Evolutionary conservation across 2,113 vertebrate genomes (phyloP).

Genomic region (Piaya cayana): DNA sequence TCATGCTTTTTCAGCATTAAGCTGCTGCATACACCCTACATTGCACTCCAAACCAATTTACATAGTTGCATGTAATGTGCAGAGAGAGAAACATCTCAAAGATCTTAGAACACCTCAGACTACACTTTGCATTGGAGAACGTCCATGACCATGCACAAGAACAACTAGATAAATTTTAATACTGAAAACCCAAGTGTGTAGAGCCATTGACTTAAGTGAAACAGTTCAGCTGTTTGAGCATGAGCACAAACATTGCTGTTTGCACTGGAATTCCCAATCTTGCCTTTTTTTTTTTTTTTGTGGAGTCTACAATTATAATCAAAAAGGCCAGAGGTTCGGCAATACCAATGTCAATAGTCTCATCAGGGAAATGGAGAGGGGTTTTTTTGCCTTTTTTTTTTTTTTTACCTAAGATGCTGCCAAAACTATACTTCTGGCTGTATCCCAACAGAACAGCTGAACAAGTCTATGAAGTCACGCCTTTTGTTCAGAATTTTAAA

Average conservation of each 20-base stretch:
- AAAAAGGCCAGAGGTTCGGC: not conserved
- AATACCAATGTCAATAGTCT: not conserved
- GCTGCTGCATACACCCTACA: not conserved
- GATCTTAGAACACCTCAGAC: not conserved
- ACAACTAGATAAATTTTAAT: not conserved
- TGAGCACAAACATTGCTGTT: not conserved
- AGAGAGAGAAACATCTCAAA: not conserved
- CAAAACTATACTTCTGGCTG: not conserved
- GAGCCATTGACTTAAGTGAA: not conserved
- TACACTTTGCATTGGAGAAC: not conserved
- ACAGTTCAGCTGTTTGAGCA: not conserved
- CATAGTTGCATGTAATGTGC: not conserved
- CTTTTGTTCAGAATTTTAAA: not conserved
- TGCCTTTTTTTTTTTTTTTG: not conserved
- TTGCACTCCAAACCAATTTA: not conserved
- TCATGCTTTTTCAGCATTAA: not conserved
- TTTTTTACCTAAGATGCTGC: not conserved
- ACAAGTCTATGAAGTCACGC: not conserved
- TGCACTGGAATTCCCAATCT: not conserved
- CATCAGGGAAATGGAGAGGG: fast-evolving
- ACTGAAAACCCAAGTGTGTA: not conserved
- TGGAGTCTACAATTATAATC: not conserved
- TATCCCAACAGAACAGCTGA: not conserved
- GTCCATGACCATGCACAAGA: not conserved
- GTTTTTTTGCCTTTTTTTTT: not conserved